Conservation (phyloP, 1,140 invertebrate species). For the Temnothorax longispinosus region DNA sequence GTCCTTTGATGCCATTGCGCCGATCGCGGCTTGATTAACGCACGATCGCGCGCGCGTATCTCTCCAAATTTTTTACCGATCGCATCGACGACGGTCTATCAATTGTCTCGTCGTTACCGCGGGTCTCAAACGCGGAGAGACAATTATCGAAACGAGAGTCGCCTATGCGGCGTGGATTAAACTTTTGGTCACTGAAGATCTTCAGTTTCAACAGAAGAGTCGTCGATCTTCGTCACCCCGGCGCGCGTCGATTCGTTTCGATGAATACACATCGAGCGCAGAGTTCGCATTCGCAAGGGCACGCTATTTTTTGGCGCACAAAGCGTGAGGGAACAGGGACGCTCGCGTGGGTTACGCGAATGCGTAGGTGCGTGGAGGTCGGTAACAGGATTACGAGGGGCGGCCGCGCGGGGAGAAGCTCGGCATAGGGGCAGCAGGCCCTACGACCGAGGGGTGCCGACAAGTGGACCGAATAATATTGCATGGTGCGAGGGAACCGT, state of each 20-base stretch:
- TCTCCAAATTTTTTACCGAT: conserved; percentile 5
- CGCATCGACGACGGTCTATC: conserved; percentile 10
- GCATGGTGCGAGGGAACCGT: conserved; percentile 68
- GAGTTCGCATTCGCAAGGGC: conserved; percentile 20
- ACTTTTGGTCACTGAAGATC: not conserved
- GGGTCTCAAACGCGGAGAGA: not conserved
- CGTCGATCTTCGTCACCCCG: conserved; percentile 26
- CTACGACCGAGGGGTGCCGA: conserved; percentile 69
- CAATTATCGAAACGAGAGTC: not conserved
- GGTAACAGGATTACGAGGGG: conserved; percentile 78
- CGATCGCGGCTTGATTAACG: conserved; percentile 71
- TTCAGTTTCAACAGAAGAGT: not conserved
- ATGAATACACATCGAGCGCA: conserved; percentile 43
- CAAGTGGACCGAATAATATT: conserved; percentile 80
- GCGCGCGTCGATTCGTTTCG: conserved; percentile 13
- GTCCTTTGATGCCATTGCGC: conserved; percentile 72
- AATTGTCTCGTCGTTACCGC: not conserved
- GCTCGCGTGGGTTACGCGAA: conserved; percentile 48
- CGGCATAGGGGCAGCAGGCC: conserved; percentile 64
- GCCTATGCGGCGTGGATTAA: not conserved
- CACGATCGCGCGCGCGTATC: conserved; percentile 21
- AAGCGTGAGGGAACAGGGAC: conserved; percentile 47
- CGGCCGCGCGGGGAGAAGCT: conserved; percentile 35
- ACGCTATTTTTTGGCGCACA: conserved; percentile 68
- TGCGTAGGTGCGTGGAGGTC: conserved; percentile 69